A percentile compares a stretch with the other conserved stretches of the same genome.
phyloP scores from a whole-genome alignment of 1,140 invertebrate genomes.

The Pseudomyrmex gracilis region DNA sequence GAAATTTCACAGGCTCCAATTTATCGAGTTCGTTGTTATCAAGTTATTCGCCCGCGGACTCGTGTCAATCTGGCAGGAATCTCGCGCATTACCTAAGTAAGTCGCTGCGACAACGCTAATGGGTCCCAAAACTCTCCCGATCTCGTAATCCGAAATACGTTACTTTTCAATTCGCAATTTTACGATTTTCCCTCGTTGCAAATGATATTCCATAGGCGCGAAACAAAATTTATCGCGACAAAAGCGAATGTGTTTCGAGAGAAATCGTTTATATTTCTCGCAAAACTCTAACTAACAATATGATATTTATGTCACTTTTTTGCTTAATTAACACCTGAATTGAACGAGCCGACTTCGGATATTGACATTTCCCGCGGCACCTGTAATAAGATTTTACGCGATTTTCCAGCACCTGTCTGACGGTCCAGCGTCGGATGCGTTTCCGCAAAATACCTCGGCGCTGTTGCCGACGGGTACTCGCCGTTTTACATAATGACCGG shows the following conservation, averaged over 20 bases:
- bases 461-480: constrained; percentile 4
- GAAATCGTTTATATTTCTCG: too few relatives aligned
- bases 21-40: constrained; percentile 54
- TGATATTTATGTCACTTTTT: not conserved
- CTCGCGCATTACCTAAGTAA: not conserved
- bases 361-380: not conserved
- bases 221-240: too few relatives aligned
- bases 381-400: not conserved
- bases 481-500: constrained; percentile 53
- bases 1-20: constrained; percentile 46
- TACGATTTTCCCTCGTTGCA: not conserved
- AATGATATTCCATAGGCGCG: not conserved
- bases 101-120: constrained; percentile 2
- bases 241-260: too few relatives aligned
- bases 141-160: not conserved
- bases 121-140: not conserved
- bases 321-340: constrained; percentile 3
- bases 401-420: not conserved
- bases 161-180: not conserved
- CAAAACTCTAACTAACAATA: not conserved
- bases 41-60: constrained; percentile 38
- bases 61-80: constrained; percentile 22
- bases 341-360: not conserved
- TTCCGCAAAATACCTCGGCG: constrained; percentile 38
- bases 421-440: constrained; percentile 1